Percentiles rank a stretch among this genome's conserved stretches.
Evolutionary conservation across 1,140 invertebrate species (phyloP).

Genomic region (Tachypleus tridentatus): DNA sequence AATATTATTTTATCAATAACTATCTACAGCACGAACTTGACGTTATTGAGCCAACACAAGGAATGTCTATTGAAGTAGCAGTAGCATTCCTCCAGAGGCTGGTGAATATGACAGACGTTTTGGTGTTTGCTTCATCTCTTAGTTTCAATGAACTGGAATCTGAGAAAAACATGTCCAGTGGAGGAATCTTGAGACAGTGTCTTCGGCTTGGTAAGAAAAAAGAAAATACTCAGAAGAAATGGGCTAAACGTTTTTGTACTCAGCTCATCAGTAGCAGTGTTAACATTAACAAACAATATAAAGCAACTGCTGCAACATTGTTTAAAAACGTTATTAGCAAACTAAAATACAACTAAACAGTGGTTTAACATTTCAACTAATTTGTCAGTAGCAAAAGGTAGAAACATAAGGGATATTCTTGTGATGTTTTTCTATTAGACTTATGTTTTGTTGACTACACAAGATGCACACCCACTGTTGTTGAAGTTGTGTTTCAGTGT

Average conservation of each 20-base stretch:
- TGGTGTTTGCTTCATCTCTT: conserved; percentile 93
- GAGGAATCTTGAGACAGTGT: conserved; percentile 93
- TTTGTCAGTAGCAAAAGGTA: too few species aligned
- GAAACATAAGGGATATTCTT: too few species aligned
- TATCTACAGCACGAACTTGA: conserved; percentile 83
- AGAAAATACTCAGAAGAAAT: too few species aligned
- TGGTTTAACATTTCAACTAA: not conserved
- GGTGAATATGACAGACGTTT: conserved; percentile 94
- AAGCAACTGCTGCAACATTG: not conserved
- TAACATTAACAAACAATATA: too few species aligned
- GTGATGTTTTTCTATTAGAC: too few species aligned
- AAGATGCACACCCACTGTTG: too few species aligned
- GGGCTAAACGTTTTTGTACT: too few species aligned
- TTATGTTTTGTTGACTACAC: too few species aligned
- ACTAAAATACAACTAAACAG: conserved; percentile 3
- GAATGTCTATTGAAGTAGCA: conserved; percentile 94
- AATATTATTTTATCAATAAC: not conserved
- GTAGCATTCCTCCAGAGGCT: conserved; percentile 82
- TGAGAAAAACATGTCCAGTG: conserved; percentile 99
- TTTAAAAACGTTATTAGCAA: conserved; percentile 9
- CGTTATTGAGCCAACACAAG: conserved; percentile 95
- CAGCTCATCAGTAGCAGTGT: too few species aligned
- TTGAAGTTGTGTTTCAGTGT: too few species aligned
- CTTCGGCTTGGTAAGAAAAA: conserved; percentile 62
- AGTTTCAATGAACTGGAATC: conserved; percentile 97